These are phyloP conservation scores for Cryptophagus acutangulus DNA, from an alignment of 2,888 invertebrate genomes.

Conservation along the genomic window DNA sequence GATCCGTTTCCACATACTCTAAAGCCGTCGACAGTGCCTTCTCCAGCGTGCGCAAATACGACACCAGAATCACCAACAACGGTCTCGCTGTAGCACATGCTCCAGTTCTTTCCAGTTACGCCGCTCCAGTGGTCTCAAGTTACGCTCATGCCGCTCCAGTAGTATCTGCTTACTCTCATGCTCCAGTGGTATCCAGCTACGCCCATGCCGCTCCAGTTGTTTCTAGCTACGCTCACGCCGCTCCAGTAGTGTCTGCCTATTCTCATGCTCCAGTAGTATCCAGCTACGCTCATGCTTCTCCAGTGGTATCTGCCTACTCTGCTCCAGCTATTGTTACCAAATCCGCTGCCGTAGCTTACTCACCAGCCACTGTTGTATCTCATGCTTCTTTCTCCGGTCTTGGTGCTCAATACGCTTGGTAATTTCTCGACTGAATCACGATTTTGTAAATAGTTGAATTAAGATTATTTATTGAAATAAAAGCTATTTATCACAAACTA, in stretches of 20 bases:
- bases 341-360: slow-evolving; percentile 49
- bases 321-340: slow-evolving; percentile 11
- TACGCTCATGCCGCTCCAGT: slow-evolving; percentile 10
- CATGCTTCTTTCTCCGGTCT: slow-evolving; percentile 62
- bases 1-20: slow-evolving; percentile 51
- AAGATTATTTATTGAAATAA: background rate
- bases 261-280: too few species aligned
- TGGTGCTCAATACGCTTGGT: slow-evolving; percentile 62
- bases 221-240: too few species aligned
- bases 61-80: slow-evolving; percentile 57
- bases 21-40: slow-evolving; percentile 58
- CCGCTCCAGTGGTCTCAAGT: slow-evolving; percentile 27
- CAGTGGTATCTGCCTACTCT: slow-evolving; percentile 46
- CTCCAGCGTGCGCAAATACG: slow-evolving; percentile 57
- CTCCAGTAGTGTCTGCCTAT: too few species aligned
- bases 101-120: slow-evolving; percentile 42
- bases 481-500: background rate
- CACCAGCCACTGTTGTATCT: slow-evolving; percentile 59
- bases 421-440: slow-evolving; percentile 34
- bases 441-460: slow-evolving; percentile 14
- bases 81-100: slow-evolving; percentile 49
- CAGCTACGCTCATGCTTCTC: slow-evolving; percentile 45
- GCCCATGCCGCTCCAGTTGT: too few species aligned
- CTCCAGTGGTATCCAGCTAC: too few species aligned
- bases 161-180: slow-evolving; percentile 21